Conservation (phyloP, 30 jellyfish, hydroid and myxozoan genomes). For the Mastigias papua region DNA sequence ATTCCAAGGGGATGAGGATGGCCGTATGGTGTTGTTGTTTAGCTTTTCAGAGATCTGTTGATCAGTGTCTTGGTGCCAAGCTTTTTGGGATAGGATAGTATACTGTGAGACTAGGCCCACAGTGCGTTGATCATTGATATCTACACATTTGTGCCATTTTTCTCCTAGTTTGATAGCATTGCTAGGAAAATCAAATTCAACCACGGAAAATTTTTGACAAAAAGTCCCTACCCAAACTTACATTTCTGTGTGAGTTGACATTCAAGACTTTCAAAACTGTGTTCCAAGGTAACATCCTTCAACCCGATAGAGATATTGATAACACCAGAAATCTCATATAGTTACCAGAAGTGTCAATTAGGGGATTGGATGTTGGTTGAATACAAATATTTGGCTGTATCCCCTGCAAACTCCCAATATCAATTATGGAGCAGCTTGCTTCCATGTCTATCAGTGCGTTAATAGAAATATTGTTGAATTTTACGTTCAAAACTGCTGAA, state of each 20-base stretch:
- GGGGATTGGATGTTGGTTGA: background rate
- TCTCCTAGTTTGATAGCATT: conserved; percentile 46
- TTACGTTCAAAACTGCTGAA: background rate
- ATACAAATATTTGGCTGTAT: conserved; percentile 8
- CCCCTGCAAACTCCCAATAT: conserved; percentile 15
- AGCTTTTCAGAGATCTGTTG: conserved; percentile 15
- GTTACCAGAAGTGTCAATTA: conserved; percentile 73
- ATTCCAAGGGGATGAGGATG: conserved; percentile 62
- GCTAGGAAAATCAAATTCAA: conserved; percentile 44
- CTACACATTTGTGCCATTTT: conserved; percentile 22
- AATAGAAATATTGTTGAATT: background rate
- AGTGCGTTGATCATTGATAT: conserved; percentile 11
- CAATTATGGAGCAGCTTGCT: conserved; percentile 56
- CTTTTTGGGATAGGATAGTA: conserved; percentile 30
- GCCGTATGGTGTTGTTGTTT: conserved; percentile 29
- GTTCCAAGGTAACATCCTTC: conserved; percentile 23
- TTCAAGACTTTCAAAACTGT: conserved; percentile 24
- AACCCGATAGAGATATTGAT: conserved; percentile 20
- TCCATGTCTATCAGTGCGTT: background rate
- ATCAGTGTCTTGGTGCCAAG: conserved; percentile 19
- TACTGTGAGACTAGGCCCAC: conserved; percentile 34
- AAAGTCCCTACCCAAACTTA: conserved; percentile 56
- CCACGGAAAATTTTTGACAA: conserved; percentile 28
- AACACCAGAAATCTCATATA: conserved; percentile 51
- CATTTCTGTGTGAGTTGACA: conserved; percentile 1